Conservation (phyloP, 2,113 vertebrate species). For the Egretta garzetta region DNA sequence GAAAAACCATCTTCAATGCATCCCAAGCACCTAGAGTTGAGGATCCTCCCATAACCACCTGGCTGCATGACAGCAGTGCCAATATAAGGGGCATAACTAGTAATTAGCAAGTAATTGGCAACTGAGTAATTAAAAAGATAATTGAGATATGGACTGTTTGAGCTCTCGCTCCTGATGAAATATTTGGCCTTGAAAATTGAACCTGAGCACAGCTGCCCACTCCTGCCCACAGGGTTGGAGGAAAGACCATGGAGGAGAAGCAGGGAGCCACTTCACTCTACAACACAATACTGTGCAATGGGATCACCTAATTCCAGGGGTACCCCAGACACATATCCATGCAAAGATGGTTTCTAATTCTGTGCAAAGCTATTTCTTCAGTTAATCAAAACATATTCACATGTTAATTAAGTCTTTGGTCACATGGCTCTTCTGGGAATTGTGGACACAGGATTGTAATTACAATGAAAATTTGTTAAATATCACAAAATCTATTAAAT, state of each 20-base stretch:
- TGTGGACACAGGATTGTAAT: neutral
- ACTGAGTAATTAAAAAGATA: neutral
- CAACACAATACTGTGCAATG: neutral
- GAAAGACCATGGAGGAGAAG: neutral
- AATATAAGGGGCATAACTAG: rapidly evolving
- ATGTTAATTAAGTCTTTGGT: neutral
- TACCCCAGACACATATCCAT: neutral
- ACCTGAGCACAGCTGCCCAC: neutral
- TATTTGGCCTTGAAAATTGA: neutral
- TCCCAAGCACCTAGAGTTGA: neutral
- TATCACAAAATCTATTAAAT: neutral
- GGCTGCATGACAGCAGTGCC: rapidly evolving
- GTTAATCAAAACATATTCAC: neutral
- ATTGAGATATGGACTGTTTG: neutral
- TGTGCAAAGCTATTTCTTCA: neutral
- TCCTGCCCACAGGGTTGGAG: neutral
- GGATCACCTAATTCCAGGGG: neutral
- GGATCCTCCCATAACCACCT: neutral
- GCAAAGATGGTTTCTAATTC: neutral
- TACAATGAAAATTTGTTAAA: neutral
- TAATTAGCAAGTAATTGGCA: neutral
- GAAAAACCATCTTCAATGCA: rapidly evolving
- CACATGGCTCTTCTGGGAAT: neutral
- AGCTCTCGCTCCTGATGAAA: neutral
- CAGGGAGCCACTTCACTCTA: neutral